A percentile compares a stretch with the other conserved stretches of the same genome.
Evolutionary conservation across 2,113 vertebrate genomes (phyloP).

Genomic region (Taurulus bubalis): DNA sequence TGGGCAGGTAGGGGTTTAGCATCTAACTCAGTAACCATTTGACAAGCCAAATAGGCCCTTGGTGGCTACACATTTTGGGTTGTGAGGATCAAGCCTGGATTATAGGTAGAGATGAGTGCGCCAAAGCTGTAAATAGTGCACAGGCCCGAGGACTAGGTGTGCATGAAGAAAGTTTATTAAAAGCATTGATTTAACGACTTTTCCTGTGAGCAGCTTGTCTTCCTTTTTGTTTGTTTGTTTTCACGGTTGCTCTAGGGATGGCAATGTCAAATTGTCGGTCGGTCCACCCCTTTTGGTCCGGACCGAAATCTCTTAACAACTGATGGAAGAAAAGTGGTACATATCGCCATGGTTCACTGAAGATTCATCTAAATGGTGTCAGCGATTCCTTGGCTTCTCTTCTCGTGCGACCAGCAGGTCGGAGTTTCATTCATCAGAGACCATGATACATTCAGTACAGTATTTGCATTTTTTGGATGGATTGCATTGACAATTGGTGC

Average conservation of each 20-base stretch:
- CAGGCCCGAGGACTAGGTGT: conserved; percentile 20
- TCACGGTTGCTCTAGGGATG: not conserved
- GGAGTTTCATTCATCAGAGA: not conserved
- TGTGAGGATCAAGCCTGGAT: conserved; percentile 47
- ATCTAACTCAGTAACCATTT: conserved; percentile 45
- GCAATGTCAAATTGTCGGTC: not conserved
- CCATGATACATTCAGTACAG: not conserved
- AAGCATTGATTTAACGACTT: conserved; percentile 42
- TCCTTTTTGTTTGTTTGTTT: not conserved
- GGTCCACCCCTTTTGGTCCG: not conserved
- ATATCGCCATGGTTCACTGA: not conserved
- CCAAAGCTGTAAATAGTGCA: conserved; percentile 18
- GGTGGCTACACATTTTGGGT: conserved; percentile 37
- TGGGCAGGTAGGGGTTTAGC: conserved; percentile 42
- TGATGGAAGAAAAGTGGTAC: not conserved
- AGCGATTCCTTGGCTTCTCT: not conserved
- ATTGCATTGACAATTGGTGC: not conserved
- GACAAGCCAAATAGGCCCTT: conserved; percentile 41
- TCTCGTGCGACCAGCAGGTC: not conserved
- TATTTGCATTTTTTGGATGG: not conserved
- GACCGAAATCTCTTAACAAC: not conserved
- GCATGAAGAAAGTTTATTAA: conserved; percentile 45
- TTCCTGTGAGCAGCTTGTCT: conserved; percentile 4
- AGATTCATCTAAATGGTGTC: not conserved
- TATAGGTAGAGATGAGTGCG: conserved; percentile 25